Evolutionary conservation across 2,113 vertebrate genomes (phyloP), one percentile per base, ranked within the genome.

Genomic region (Podocnemis expansa): DNA sequence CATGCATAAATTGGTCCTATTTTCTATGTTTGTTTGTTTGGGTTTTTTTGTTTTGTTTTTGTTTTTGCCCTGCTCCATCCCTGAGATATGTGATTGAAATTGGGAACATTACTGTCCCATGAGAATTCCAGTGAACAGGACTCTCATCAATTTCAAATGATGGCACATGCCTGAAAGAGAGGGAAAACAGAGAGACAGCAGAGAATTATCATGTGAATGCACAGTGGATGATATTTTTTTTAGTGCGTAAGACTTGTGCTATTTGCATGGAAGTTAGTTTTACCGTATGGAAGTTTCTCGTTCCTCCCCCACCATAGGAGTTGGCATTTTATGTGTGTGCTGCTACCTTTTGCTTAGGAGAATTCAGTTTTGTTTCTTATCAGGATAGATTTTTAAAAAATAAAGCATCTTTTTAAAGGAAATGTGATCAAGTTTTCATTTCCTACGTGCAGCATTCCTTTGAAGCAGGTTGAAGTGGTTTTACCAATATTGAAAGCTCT

Each of bases 21-120:
- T 94, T 47, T 84, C 70, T 70, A 21, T 54, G 24, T 82, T 94
- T 95, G n/a, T n/a, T n/a, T n/a, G n/a, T n/a, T n/a, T n/a, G n/a
- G n/a, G n/a, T n/a, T n/a, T n/a, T n/a, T n/a, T n/a, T n/a, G n/a
- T n/a, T n/a, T n/a, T n/a, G n/a, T n/a, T n/a, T n/a, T n/a, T n/a
- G n/a, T 89, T 58, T 82, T 54, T 17, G 45, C 27, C 27, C 21
- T 78, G 27, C 78, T 67, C 88, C 19, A 38, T 82, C 27, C 17
- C 34, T n/a, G 22, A 89, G 49, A 78, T 9, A 12, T 6, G 45
- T 55, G 85, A 51, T 58, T 47, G 82, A 89, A 73, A 91, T 45
- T 24, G 47, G 1, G 34, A 94, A 87, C 78, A 38, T 60, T 54
- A 85, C 12, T 27, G 12, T 34, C 87, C 67, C 29, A 1, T 56